These are phyloP conservation scores for Rhinichthys klamathensis DNA, from an alignment of 2,113 vertebrate genomes.

Conservation along the genomic window DNA sequence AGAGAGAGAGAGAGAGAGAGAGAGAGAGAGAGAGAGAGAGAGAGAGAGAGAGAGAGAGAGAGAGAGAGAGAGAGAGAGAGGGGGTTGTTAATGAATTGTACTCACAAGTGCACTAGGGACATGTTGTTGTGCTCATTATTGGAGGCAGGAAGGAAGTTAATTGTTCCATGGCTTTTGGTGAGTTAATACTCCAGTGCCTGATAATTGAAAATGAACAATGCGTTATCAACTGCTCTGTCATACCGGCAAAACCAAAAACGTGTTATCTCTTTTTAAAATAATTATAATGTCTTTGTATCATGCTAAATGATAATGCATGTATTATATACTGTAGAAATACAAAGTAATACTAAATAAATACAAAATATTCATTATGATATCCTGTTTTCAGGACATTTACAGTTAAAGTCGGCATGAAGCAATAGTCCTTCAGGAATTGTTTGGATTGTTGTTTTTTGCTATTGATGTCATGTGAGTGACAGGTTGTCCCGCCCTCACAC, in stretches of 20 bases:
- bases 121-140: slow-evolving; percentile 46
- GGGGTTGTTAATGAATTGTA: slow-evolving; percentile 34
- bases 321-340: background rate
- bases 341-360: background rate
- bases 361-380: background rate
- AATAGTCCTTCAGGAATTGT: too few relatives aligned
- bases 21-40: background rate
- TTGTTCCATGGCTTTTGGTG: slow-evolving; percentile 41
- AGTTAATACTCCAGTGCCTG: slow-evolving; percentile 41
- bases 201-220: slow-evolving; percentile 53
- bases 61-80: background rate
- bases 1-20: slow-evolving; percentile 17
- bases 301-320: background rate
- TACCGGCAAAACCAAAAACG: background rate
- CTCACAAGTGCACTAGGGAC: slow-evolving; percentile 31
- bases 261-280: background rate
- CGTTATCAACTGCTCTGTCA: slow-evolving; percentile 39
- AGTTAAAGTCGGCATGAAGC: too few relatives aligned
- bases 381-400: background rate
- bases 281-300: background rate
- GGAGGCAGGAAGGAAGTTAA: slow-evolving; percentile 36
- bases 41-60: background rate
- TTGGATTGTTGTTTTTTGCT: too few relatives aligned
- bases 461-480: too few relatives aligned
- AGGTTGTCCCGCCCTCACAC: too few relatives aligned